A percentile compares a stretch with the other conserved stretches of the same genome.
phyloP scores from a whole-genome alignment of 2,797 vertebrate species.

The Sciaenops ocellatus region DNA sequence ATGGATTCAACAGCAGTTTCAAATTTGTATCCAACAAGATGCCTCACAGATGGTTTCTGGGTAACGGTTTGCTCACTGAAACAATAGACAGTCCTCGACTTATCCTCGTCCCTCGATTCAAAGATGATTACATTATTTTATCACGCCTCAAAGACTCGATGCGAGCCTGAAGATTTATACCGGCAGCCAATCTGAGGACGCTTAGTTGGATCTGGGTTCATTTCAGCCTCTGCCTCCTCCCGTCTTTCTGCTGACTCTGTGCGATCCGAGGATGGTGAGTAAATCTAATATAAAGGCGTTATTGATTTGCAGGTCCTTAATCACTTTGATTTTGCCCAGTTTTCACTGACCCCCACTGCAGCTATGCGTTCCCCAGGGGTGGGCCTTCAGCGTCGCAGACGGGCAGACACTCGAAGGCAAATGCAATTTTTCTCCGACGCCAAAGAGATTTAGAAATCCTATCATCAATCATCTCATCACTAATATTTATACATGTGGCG shows the following conservation, averaged over 20 bases:
- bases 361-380: slow-evolving; percentile 64
- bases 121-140: slow-evolving; percentile 72
- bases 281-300: slow-evolving; percentile 87
- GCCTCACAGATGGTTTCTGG: slow-evolving; percentile 35
- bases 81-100: slow-evolving; percentile 47
- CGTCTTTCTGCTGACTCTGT: slow-evolving; percentile 82
- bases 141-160: slow-evolving; percentile 66
- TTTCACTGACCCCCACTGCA: slow-evolving; percentile 79
- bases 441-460: slow-evolving; percentile 73
- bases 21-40: not conserved
- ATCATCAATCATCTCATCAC: slow-evolving; percentile 81
- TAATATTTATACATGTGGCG: slow-evolving; percentile 71
- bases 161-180: slow-evolving; percentile 76
- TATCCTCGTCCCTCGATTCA: slow-evolving; percentile 31
- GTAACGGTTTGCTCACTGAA: slow-evolving; percentile 38
- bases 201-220: slow-evolving; percentile 65
- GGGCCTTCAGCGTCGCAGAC: slow-evolving; percentile 37
- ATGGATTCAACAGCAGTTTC: not conserved
- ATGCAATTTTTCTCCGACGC: slow-evolving; percentile 75
- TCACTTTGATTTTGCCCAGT: slow-evolving; percentile 86
- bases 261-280: slow-evolving; percentile 69
- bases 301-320: slow-evolving; percentile 86
- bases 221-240: slow-evolving; percentile 52
- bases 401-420: slow-evolving; percentile 61
- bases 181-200: slow-evolving; percentile 58